These are phyloP conservation scores for Polietes domitor DNA, from an alignment of 2,888 invertebrate species.

Conservation along the genomic window DNA sequence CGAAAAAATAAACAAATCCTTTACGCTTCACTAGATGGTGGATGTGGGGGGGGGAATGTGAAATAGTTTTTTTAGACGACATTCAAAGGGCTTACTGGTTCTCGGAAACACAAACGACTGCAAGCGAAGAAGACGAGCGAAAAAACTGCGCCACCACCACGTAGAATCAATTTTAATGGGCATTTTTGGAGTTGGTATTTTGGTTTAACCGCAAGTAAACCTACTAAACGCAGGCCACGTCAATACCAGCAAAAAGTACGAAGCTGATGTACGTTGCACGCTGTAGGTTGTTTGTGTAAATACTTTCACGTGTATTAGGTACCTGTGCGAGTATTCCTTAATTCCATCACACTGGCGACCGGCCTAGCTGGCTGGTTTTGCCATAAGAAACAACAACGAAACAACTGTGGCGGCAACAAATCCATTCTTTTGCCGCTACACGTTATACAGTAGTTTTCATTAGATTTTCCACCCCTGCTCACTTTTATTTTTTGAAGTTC, in stretches of 20 bases:
- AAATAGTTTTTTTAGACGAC: constrained; percentile 10
- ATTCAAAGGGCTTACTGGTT: constrained; percentile 12
- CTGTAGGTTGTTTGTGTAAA: background rate
- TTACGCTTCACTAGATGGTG: constrained; percentile 23
- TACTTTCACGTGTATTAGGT: constrained; percentile 37
- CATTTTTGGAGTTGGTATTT: constrained; percentile 57
- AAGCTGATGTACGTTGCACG: background rate
- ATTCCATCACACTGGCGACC: background rate
- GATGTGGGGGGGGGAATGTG: too few relatives aligned
- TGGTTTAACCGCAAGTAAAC: constrained; percentile 61
- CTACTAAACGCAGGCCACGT: constrained; percentile 44
- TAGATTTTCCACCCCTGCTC: background rate
- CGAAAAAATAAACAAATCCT: constrained; percentile 29
- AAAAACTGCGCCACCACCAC: constrained; percentile 18
- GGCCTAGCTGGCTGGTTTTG: background rate
- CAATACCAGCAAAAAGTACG: constrained; percentile 9
- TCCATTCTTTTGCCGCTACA: background rate
- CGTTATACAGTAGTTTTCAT: background rate
- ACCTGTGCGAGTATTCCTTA: background rate
- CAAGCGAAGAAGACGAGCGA: background rate
- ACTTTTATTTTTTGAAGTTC: background rate
- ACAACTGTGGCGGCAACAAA: background rate
- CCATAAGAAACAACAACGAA: background rate
- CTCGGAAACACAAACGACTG: constrained; percentile 8
- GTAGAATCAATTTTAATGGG: constrained; percentile 56